Conservation (phyloP, 2,113 vertebrate species). For the Rhynchomys soricoides region DNA sequence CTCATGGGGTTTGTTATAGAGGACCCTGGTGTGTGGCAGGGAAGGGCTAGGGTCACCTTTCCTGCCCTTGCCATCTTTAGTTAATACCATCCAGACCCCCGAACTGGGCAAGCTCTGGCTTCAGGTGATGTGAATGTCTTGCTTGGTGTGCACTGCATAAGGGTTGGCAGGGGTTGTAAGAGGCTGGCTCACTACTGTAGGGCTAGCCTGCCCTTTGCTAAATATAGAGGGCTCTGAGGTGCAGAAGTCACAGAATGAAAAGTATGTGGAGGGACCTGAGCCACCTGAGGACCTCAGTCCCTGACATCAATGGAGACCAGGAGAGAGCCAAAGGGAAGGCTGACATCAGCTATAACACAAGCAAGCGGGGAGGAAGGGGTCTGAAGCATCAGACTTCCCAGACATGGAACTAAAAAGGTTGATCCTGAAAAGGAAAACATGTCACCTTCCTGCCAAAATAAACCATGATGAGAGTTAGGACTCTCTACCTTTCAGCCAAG, state of each 20-base stretch:
- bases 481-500: constrained; percentile 79
- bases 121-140: neutral
- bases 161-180: neutral
- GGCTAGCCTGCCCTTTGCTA: neutral
- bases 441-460: constrained; percentile 80
- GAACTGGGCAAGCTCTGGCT: rapidly evolving
- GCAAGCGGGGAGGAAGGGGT: constrained; percentile 54
- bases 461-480: constrained; percentile 80
- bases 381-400: constrained; percentile 66
- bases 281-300: neutral
- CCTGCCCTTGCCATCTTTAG: neutral
- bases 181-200: neutral
- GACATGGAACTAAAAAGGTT: constrained; percentile 70
- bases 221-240: neutral
- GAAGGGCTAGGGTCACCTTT: too few species aligned
- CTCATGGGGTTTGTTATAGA: neutral
- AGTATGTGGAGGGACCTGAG: neutral
- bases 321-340: neutral
- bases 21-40: neutral
- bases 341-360: neutral
- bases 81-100: neutral
- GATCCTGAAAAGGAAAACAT: constrained; percentile 76
- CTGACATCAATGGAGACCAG: neutral
- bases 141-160: neutral
- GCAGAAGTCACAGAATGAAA: neutral